Evolutionary conservation across 23 tunicate genomes (phyloP).

Genomic region (Trididemnum miniatum): DNA sequence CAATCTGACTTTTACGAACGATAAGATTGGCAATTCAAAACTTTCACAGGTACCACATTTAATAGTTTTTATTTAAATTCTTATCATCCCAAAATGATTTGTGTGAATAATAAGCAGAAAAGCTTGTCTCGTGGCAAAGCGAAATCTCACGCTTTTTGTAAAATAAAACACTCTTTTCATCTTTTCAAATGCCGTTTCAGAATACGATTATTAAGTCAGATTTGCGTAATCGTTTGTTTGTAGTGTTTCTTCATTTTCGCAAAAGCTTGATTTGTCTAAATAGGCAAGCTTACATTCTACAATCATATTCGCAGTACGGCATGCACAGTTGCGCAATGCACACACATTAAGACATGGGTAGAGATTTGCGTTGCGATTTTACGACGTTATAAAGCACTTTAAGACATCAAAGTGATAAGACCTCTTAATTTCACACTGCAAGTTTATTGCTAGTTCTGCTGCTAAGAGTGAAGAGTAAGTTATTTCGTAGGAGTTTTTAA

Average conservation of each 20-base stretch:
- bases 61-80: slow-evolving; percentile 11
- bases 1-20: background rate
- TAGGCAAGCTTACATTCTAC: background rate
- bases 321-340: slow-evolving; percentile 1
- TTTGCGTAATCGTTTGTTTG: background rate
- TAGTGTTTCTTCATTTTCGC: background rate
- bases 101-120: background rate
- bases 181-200: background rate
- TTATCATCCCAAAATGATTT: slow-evolving; percentile 11
- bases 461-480: background rate
- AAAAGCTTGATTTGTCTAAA: background rate
- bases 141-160: background rate
- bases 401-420: slow-evolving; percentile 13
- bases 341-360: background rate
- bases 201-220: background rate
- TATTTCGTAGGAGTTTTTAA: background rate
- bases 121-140: slow-evolving; percentile 5
- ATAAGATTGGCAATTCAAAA: background rate
- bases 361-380: background rate
- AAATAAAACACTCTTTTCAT: background rate
- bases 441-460: slow-evolving; percentile 5
- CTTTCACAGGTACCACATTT: background rate
- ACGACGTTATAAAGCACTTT: background rate
- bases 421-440: slow-evolving; percentile 6
- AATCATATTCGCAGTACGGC: background rate